A percentile compares a stretch with the other conserved stretches of the same genome.
These are phyloP conservation scores for Holocentrus rufus DNA, from an alignment of 2,797 vertebrate genomes.

Conservation along the genomic window DNA sequence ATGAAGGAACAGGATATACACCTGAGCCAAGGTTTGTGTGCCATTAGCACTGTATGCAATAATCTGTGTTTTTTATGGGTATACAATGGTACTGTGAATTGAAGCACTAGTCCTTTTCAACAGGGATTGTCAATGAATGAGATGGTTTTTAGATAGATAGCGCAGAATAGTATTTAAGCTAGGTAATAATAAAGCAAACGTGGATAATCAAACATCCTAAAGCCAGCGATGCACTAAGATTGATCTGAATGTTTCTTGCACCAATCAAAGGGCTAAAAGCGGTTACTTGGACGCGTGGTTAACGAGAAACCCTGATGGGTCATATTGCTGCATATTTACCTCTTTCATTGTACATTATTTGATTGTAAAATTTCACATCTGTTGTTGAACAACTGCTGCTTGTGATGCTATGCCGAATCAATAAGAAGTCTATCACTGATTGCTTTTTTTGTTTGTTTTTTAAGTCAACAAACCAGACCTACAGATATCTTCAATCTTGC, in stretches of 20 bases:
- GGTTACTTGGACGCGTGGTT: constrained; percentile 67
- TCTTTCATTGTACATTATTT: constrained; percentile 71
- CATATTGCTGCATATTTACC: constrained; percentile 77
- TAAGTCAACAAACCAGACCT: constrained; percentile 13
- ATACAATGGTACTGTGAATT: constrained; percentile 71
- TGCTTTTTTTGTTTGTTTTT: constrained; percentile 55
- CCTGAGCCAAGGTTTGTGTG: constrained; percentile 66
- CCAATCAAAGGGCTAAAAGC: constrained; percentile 79
- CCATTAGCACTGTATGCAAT: constrained; percentile 80
- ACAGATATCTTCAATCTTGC: constrained; percentile 49
- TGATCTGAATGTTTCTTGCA: constrained; percentile 76
- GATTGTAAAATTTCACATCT: constrained; percentile 66
- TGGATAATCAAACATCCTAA: constrained; percentile 70
- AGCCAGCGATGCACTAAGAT: constrained; percentile 75
- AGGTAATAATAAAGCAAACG: constrained; percentile 53
- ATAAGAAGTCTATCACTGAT: constrained; percentile 56
- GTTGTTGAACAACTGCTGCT: constrained; percentile 70
- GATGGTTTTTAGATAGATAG: constrained; percentile 51
- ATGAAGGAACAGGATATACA: constrained; percentile 62
- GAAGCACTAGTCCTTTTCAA: constrained; percentile 44
- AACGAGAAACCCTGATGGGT: constrained; percentile 63
- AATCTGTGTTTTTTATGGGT: constrained; percentile 70
- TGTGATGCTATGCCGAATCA: constrained; percentile 71
- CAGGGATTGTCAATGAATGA: constrained; percentile 35
- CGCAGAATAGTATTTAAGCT: constrained; percentile 41